Percentiles rank a stretch among this genome's conserved stretches.
Evolutionary conservation across 92 coral and sea anemone genomes (phyloP).

Genomic region (Epizoanthus ramosus): DNA sequence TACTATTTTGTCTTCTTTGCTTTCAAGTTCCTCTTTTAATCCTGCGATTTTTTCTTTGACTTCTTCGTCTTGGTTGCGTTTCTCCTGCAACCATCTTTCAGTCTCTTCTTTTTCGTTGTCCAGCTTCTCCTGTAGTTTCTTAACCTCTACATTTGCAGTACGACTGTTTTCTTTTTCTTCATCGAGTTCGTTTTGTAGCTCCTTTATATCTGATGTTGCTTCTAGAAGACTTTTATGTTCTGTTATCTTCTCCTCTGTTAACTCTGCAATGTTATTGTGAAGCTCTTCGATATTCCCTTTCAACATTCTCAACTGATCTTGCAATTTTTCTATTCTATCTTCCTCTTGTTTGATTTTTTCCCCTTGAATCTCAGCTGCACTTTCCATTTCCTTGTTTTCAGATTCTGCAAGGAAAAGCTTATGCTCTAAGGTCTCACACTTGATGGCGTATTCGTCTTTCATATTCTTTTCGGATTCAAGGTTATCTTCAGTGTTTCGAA

Average conservation of each 20-base stretch:
- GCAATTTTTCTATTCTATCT: constrained; percentile 48
- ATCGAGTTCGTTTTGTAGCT: constrained; percentile 60
- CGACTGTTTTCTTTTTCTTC: constrained; percentile 57
- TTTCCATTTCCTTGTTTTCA: constrained; percentile 58
- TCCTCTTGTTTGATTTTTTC: constrained; percentile 58
- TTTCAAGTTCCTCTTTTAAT: constrained; percentile 50
- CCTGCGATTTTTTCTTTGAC: constrained; percentile 46
- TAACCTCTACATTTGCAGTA: constrained; percentile 40
- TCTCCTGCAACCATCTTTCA: constrained; percentile 7
- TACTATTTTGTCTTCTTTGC: constrained; percentile 56
- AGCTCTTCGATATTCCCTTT: constrained; percentile 54
- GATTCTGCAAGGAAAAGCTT: constrained; percentile 61
- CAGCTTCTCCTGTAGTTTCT: constrained; percentile 38
- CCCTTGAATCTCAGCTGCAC: constrained; percentile 53
- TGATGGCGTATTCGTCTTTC: constrained; percentile 67
- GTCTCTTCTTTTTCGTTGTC: constrained; percentile 50
- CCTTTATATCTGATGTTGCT: constrained; percentile 65
- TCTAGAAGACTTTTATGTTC: constrained; percentile 66
- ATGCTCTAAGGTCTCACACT: constrained; percentile 76
- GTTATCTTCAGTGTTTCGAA: constrained; percentile 59
- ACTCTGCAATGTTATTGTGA: constrained; percentile 49
- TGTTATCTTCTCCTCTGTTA: constrained; percentile 57
- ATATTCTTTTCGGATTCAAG: constrained; percentile 72
- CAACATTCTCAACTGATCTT: constrained; percentile 34
- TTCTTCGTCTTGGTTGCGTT: constrained; percentile 42